phyloP scores from a whole-genome alignment of 2,113 vertebrate species.

The Pionites leucogaster region DNA sequence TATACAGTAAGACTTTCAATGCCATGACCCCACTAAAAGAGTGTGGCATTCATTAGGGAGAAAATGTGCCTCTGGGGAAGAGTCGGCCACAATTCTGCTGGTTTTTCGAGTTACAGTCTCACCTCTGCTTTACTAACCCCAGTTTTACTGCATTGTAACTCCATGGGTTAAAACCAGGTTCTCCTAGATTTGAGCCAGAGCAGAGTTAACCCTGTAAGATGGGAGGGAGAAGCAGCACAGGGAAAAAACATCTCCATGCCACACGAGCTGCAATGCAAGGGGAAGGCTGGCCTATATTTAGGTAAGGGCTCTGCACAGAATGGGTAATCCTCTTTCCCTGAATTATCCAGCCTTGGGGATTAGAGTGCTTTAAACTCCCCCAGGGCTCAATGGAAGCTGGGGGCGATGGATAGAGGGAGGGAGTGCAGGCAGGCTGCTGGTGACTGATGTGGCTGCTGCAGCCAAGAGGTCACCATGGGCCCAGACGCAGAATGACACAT shows the following conservation, averaged over 20 bases:
- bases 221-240: not conserved
- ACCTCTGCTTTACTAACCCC: not conserved
- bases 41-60: not conserved
- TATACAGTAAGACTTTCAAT: not conserved
- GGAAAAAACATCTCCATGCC: not conserved
- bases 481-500: not conserved
- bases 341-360: conserved; percentile 87
- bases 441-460: conserved; percentile 18
- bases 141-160: not conserved
- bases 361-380: conserved; percentile 82
- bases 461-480: not conserved
- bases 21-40: not conserved
- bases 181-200: not conserved
- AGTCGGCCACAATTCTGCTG: not conserved
- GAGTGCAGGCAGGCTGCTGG: not conserved
- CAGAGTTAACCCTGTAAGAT: not conserved
- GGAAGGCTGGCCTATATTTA: conserved; percentile 87
- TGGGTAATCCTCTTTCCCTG: conserved; percentile 93
- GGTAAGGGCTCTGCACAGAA: conserved; percentile 81
- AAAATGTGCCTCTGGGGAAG: not conserved
- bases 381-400: not conserved
- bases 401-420: not conserved
- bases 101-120: not conserved
- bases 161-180: not conserved
- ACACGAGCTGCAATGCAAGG: conserved; percentile 21